Percentiles rank a stretch among this genome's conserved stretches.
Conservation (phyloP, 1,140 invertebrate species). For the Zaprionus gabonicus region DNA sequence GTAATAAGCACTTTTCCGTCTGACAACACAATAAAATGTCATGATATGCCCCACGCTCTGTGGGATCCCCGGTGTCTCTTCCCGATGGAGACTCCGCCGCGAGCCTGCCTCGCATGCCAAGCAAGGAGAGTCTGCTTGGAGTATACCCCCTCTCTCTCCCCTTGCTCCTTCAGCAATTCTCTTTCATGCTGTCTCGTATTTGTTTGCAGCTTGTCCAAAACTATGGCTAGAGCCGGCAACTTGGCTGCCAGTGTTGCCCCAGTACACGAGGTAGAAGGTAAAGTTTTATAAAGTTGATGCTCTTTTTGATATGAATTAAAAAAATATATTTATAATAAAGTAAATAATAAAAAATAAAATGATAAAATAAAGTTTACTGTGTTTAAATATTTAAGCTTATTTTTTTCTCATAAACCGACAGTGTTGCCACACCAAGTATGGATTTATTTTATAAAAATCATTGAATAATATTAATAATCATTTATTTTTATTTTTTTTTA, state of each 20-base stretch:
- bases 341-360: no score
- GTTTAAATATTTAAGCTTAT: no score
- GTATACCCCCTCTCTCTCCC: neutral
- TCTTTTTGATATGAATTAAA: no score
- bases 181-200: constrained; percentile 41
- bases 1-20: constrained; percentile 84
- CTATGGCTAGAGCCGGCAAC: constrained; percentile 51
- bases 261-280: neutral
- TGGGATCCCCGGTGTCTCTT: constrained; percentile 48
- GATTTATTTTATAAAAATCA: neutral
- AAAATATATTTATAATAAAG: no score
- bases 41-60: constrained; percentile 84
- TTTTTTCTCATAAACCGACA: neutral
- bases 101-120: constrained; percentile 41
- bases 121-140: neutral
- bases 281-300: neutral
- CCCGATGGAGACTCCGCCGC: constrained; percentile 1
- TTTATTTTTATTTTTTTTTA: no score
- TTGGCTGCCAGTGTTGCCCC: constrained; percentile 18
- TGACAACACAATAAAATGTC: constrained; percentile 85
- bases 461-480: no score
- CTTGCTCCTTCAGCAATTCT: neutral
- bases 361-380: no score
- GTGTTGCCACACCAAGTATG: neutral
- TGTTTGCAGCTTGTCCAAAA: constrained; percentile 77